Base-by-base conservation (phyloP, 1,140 invertebrate species). In the Magallana ariakensis region DNA sequence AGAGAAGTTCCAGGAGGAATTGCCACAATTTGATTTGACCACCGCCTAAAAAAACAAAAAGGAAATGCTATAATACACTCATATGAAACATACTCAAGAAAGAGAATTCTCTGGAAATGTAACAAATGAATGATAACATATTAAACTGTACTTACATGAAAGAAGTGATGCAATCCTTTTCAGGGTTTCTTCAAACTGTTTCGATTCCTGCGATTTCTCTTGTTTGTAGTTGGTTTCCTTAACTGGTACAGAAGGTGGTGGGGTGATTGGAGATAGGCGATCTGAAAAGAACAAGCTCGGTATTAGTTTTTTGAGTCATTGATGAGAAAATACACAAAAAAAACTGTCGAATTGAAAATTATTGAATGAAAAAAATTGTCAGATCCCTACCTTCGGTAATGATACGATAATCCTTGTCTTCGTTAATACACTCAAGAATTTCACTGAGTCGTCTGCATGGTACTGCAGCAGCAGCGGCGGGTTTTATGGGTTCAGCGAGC, bases 11-110 rank as follows among this genome's bases (percentile, higher is more conserved):
- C 75, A 89, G 81, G 10, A 89, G 58, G 54, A 89, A 89, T 22
- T 89, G 88, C 88, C 88, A 89, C 0, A 89, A 60, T 55, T 89
- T 86, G 13, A 89, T 87, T 75, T 89, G 88, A 11, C 85, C 83
- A n/a, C 85, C 88, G 62, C 88, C 88, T 89, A 7, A 46, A 82
- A n/a, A 83, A 4, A 15, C 19, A 60, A 57, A 82, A 82, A 13
- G 80, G 55, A n/a, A 10, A 82, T 8, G 46, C 54, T 22, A 55
- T 55, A 19, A 82, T 82, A 82, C 1, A 16, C 5, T 7, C 19
- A 9, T 19, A 80, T 80, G 1, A 80, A 46, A 46, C 33, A 46
- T 46, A 46, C 11, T 62, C 70, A 0, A 13, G 19, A 80, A n/a
- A 10, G 8, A 7, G 13, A 10, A 80, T 22, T n/a, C 4, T 19